These are phyloP conservation scores for Mactromeris polynyma DNA, from an alignment of 2,888 invertebrate species.

Conservation along the genomic window DNA sequence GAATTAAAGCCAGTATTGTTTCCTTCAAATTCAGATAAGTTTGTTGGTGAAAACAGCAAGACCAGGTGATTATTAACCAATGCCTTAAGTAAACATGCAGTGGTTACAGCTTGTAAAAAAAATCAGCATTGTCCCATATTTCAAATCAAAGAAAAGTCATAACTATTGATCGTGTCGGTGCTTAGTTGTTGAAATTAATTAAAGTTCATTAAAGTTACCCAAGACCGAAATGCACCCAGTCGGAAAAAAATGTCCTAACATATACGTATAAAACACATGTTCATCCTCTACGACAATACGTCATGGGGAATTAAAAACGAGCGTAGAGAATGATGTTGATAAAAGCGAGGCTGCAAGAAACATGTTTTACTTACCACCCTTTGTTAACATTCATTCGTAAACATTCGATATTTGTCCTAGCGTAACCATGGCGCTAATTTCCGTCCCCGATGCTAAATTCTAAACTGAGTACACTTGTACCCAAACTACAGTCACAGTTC, in stretches of 20 bases:
- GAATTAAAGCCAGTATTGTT: too few species aligned
- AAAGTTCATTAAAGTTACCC: too few species aligned
- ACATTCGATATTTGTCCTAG: slow-evolving; percentile 21
- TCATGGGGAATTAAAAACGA: background rate
- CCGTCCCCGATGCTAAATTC: background rate
- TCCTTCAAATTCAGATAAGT: too few species aligned
- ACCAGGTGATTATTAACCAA: too few species aligned
- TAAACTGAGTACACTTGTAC: background rate
- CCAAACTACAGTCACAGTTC: background rate
- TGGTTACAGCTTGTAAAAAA: too few species aligned
- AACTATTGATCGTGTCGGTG: too few species aligned
- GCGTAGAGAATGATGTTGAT: background rate
- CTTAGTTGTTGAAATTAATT: too few species aligned
- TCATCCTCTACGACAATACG: background rate
- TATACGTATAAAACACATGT: background rate
- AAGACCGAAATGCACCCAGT: too few species aligned
- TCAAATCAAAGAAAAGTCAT: too few species aligned
- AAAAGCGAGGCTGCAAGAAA: background rate
- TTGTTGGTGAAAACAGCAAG: too few species aligned
- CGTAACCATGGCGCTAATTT: background rate
- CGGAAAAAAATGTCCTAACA: background rate
- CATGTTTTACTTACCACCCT: slow-evolving; percentile 46
- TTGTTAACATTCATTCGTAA: slow-evolving; percentile 60
- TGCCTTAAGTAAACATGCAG: too few species aligned
- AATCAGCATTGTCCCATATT: too few species aligned